phyloP scores from a whole-genome alignment of 2,797 vertebrate species.

The Protosalanx chinensis region DNA sequence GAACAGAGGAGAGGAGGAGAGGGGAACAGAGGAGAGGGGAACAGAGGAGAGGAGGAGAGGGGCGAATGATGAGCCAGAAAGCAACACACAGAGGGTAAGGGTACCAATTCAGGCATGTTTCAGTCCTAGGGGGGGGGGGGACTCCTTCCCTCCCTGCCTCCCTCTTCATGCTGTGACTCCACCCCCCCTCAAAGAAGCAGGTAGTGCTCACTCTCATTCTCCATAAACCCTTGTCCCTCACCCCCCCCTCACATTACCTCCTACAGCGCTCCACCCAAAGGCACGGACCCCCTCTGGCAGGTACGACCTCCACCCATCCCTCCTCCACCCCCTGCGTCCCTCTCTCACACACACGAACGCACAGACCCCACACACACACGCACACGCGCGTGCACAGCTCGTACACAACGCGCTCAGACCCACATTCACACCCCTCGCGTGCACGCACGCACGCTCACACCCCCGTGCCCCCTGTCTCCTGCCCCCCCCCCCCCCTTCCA shows the following conservation, averaged over 20 bases:
- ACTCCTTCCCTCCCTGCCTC: not conserved
- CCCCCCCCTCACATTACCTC: constrained; percentile 17
- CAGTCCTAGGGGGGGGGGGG: constrained; percentile 19
- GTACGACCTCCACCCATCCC: not conserved
- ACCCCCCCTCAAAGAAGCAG: too few species aligned
- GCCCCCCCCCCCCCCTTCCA: too few species aligned
- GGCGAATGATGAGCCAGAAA: not conserved
- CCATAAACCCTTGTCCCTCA: not conserved
- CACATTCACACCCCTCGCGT: constrained; percentile 18
- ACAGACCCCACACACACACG: constrained; percentile 28
- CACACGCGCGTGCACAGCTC: constrained; percentile 24
- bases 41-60: not conserved
- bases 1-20: too few species aligned
- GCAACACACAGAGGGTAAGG: not conserved
- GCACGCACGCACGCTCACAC: constrained; percentile 28
- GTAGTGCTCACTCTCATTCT: too few species aligned
- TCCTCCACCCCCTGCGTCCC: constrained; percentile 40
- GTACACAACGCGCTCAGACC: constrained; percentile 17
- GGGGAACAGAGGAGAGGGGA: not conserved
- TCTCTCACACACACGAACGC: constrained; percentile 31
- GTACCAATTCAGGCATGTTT: not conserved
- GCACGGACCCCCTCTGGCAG: not conserved
- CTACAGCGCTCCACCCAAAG: not conserved
- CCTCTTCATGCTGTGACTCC: not conserved
- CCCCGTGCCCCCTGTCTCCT: constrained; percentile 10